Evolutionary conservation across 2,113 vertebrate genomes (phyloP).

Genomic region (Pteruthius melanotis): DNA sequence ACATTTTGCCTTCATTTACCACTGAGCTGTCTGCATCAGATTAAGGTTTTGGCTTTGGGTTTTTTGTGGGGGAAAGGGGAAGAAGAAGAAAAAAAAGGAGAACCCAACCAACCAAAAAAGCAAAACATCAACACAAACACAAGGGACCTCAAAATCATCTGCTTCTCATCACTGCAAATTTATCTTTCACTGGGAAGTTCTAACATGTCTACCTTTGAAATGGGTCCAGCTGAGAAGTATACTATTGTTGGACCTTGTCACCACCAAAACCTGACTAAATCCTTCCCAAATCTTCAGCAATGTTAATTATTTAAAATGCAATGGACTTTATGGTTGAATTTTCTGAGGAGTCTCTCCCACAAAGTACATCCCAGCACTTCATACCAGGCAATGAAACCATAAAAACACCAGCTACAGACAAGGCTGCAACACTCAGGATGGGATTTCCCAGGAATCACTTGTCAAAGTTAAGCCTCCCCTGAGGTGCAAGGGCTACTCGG

Average conservation of each 20-base stretch:
- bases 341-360: background rate
- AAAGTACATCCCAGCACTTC: background rate
- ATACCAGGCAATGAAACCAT: background rate
- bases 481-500: background rate
- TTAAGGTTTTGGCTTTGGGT: background rate
- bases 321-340: background rate
- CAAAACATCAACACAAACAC: background rate
- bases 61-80: fast-evolving
- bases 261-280: background rate
- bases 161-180: background rate
- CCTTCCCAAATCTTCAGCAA: background rate
- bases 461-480: background rate
- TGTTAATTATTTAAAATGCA: background rate
- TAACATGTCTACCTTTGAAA: background rate
- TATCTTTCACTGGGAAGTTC: background rate
- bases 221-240: background rate
- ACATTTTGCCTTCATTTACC: background rate
- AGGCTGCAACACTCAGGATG: background rate
- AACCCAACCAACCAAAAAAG: background rate
- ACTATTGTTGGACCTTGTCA: background rate
- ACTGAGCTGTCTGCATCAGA: background rate
- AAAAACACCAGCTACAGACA: background rate
- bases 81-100: background rate
- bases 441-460: background rate
- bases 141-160: background rate